These are phyloP conservation scores for Tupaia tana DNA, from an alignment of 2,113 vertebrate genomes.

Conservation along the genomic window DNA sequence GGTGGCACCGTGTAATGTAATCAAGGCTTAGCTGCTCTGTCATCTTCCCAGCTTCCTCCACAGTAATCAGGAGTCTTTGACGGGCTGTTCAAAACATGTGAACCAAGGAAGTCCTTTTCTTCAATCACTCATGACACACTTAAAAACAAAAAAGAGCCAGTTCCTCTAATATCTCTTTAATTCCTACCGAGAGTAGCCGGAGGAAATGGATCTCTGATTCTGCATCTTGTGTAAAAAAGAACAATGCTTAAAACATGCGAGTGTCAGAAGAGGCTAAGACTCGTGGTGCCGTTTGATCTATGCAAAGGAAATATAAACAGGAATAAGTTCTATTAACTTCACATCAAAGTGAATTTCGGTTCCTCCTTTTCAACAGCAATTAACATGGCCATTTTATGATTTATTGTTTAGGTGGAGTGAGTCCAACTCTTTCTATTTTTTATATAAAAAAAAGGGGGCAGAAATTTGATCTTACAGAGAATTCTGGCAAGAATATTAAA, in stretches of 20 bases:
- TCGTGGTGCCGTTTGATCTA: constrained; percentile 65
- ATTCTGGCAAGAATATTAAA: background rate
- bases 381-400: constrained; percentile 36
- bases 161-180: constrained; percentile 50
- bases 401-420: background rate
- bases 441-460: background rate
- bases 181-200: constrained; percentile 33
- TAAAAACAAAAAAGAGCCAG: background rate
- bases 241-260: constrained; percentile 65
- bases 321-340: constrained; percentile 64
- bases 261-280: constrained; percentile 46
- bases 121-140: background rate
- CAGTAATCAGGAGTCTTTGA: background rate
- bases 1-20: background rate
- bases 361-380: constrained; percentile 72
- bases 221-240: constrained; percentile 47
- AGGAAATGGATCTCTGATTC: constrained; percentile 48
- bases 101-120: background rate
- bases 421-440: background rate
- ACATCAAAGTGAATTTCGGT: constrained; percentile 76
- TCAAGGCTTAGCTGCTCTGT: fast-evolving
- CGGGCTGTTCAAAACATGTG: fast-evolving
- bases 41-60: background rate
- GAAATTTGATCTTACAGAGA: constrained; percentile 19
- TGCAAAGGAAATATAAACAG: constrained; percentile 75